Evolutionary conservation across 2,888 invertebrate genomes (phyloP), one percentile per base, ranked within the genome.

Genomic region (Acanthopleura granulata): DNA sequence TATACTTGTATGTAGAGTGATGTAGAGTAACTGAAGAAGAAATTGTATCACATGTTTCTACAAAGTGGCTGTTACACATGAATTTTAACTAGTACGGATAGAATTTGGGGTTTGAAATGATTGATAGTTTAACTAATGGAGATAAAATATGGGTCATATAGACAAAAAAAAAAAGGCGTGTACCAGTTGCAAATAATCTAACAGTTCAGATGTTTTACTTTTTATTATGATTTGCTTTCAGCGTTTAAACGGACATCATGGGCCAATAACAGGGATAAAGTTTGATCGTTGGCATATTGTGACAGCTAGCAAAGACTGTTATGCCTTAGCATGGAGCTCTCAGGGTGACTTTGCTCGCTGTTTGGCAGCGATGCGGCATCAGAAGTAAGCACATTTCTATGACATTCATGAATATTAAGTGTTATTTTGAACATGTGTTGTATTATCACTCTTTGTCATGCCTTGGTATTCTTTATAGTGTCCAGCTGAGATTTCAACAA

Each of bases 261-360:
- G 84, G 27, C 81, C 85, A 22, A 84, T 90, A 62, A 90, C 86
- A 0, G 84, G 83, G 62, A 87, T 90, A 62, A 86, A 87, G 83
- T 88, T 89, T 87, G 90, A 90, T 78, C 79, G 84, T 29, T 90
- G 89, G 88, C 90, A 90, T 80, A 90, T 90, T 72, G 84, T 89
- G 62, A 88, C 89, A 15, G 88, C 84, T 27, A 86, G 89, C 50
- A 83, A 83, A 75, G 90, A 90, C 80, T 86, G 88, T 15, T 90
- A 90, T 79, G 90, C 87, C n/a, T 82, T 89, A 29, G 86, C 86
- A 27, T 90, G 89, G 90, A 89, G 89, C 77, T 80, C 88, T 40
- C 85, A 88, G 66, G 90, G 90, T 9, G 80, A 87, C 73, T 88
- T 88, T 76, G 84, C 83, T 70, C 81, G 87, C 49, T 89, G 89